Percentiles rank a stretch among this genome's conserved stretches.
phyloP scores from a whole-genome alignment of 2,797 vertebrate species.

The Eulemur mongoz region DNA sequence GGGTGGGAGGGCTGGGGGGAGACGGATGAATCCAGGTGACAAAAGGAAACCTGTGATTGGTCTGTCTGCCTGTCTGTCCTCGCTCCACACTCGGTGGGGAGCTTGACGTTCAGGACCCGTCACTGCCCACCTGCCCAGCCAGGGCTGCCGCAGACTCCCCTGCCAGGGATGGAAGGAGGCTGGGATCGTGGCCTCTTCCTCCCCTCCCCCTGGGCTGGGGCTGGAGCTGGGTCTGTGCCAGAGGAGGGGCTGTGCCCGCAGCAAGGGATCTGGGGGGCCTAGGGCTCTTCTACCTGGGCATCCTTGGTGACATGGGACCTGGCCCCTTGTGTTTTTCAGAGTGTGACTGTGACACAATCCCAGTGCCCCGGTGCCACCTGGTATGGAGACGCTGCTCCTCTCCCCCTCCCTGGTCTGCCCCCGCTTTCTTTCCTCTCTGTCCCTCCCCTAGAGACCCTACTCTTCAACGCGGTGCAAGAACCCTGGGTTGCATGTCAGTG shows the following conservation, averaged over 20 bases:
- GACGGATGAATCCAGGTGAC: background rate
- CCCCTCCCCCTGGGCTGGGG: background rate
- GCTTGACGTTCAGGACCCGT: background rate
- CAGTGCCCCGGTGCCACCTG: conserved; percentile 91
- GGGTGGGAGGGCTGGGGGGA: too few species aligned
- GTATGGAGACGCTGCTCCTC: conserved; percentile 83
- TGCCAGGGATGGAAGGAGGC: background rate
- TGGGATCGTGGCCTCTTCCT: background rate
- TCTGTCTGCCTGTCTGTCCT: background rate
- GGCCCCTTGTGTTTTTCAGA: conserved; percentile 85
- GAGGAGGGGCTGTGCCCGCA: background rate
- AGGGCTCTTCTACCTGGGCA: background rate
- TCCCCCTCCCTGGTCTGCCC: background rate
- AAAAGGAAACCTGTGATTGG: background rate
- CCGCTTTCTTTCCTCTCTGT: background rate
- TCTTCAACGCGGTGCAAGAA: background rate
- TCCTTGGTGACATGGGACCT: background rate
- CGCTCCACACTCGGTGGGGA: background rate
- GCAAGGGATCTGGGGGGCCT: background rate
- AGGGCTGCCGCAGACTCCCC: background rate
- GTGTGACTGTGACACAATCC: conserved; percentile 92
- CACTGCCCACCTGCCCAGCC: background rate
- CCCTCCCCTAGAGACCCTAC: background rate
- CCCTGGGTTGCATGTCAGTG: background rate
- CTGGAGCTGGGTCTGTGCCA: background rate